Evolutionary conservation across 2,888 invertebrate genomes (phyloP).

Genomic region (Neocrepidodera transversa): DNA sequence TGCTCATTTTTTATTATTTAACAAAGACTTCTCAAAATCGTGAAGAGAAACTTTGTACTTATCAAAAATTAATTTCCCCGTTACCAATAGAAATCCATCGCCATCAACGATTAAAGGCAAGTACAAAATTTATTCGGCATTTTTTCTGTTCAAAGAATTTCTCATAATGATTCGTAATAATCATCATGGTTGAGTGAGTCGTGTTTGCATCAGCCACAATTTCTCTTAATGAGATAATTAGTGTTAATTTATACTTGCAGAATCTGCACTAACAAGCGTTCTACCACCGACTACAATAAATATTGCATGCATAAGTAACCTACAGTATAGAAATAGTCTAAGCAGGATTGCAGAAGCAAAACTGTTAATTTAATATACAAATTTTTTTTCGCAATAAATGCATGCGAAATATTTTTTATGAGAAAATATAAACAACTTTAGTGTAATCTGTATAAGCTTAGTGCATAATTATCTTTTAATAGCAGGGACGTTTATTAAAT

Average conservation of each 20-base stretch:
- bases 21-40: too few species aligned
- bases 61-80: background rate
- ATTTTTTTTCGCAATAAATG: too few species aligned
- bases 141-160: conserved; percentile 5
- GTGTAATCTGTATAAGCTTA: too few species aligned
- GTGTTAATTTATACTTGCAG: conserved; percentile 22
- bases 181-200: conserved; percentile 23
- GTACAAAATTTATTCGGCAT: background rate
- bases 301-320: conserved; percentile 25
- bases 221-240: conserved; percentile 27
- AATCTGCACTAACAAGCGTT: conserved; percentile 22
- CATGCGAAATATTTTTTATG: too few species aligned
- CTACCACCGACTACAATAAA: conserved; percentile 23
- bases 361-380: conserved; percentile 1
- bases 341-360: background rate
- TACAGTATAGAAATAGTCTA: background rate
- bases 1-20: too few species aligned
- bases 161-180: conserved; percentile 25
- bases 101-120: background rate
- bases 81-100: background rate
- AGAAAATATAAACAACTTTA: too few species aligned
- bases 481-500: too few species aligned
- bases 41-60: background rate
- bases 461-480: too few species aligned
- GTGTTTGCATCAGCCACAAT: conserved; percentile 23